phyloP scores from a whole-genome alignment of 2,888 invertebrate species.

The Bombyx huttoni region DNA sequence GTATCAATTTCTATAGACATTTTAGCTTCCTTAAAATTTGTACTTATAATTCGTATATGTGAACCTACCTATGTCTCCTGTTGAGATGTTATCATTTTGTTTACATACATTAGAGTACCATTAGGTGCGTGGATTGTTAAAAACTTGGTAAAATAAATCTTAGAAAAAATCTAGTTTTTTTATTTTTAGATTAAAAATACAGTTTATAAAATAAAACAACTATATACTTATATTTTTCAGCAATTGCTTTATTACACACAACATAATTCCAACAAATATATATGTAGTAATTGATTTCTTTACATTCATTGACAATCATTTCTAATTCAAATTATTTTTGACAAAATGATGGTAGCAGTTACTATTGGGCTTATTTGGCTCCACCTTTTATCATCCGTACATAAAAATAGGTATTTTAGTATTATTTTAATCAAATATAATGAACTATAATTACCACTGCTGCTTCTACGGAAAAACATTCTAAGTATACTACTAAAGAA shows the following conservation, averaged over 20 bases:
- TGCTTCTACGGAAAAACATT: background rate
- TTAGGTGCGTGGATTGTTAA: conserved; percentile 52
- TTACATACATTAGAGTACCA: conserved; percentile 38
- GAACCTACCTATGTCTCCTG: conserved; percentile 33
- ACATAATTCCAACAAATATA: conserved; percentile 3
- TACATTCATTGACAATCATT: conserved; percentile 5
- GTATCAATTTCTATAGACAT: conserved; percentile 17
- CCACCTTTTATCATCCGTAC: background rate
- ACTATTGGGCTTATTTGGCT: background rate
- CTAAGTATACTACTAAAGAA: too few species aligned
- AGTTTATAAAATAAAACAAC: background rate
- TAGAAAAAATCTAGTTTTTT: conserved; percentile 23
- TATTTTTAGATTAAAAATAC: background rate
- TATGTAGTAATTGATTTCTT: background rate
- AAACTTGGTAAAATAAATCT: conserved; percentile 49
- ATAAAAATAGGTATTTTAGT: too few species aligned
- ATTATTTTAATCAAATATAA: background rate
- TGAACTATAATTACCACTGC: background rate
- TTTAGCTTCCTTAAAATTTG: conserved; percentile 23
- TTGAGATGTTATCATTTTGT: conserved; percentile 26
- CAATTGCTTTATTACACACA: background rate
- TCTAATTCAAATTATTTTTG: background rate
- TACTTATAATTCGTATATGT: conserved; percentile 28
- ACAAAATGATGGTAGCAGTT: background rate
- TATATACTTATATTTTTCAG: conserved; percentile 3